Conservation (phyloP, 2,797 vertebrate genomes). For the Trichosurus vulpecula region DNA sequence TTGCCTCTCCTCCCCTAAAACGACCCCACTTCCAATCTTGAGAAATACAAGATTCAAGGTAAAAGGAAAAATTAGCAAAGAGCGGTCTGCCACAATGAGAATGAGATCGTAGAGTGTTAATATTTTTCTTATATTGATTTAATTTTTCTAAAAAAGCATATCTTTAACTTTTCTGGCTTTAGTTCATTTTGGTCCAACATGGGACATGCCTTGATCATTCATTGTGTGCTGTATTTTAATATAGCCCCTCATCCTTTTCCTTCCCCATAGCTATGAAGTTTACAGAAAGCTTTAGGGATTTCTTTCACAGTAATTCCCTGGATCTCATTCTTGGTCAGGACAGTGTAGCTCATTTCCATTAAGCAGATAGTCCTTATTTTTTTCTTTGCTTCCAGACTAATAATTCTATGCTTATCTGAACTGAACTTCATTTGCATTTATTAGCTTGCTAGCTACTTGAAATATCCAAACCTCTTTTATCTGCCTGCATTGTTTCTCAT, state of each 20-base stretch:
- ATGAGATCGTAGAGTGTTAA: slow-evolving; percentile 54
- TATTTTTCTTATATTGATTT: slow-evolving; percentile 22
- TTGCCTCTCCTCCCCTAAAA: not conserved
- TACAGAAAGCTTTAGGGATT: slow-evolving; percentile 84
- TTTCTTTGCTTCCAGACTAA: slow-evolving; percentile 84
- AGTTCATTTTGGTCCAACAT: slow-evolving; percentile 66
- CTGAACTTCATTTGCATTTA: slow-evolving; percentile 87
- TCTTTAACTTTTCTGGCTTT: slow-evolving; percentile 68
- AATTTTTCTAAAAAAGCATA: not conserved
- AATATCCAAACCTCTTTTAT: slow-evolving; percentile 84
- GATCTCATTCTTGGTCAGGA: slow-evolving; percentile 84
- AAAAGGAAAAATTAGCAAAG: slow-evolving; percentile 68
- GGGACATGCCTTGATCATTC: slow-evolving; percentile 65
- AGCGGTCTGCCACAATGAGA: slow-evolving; percentile 49
- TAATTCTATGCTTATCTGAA: slow-evolving; percentile 86
- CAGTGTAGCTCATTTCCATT: slow-evolving; percentile 83
- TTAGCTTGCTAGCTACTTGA: slow-evolving; percentile 85
- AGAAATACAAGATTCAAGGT: slow-evolving; percentile 61
- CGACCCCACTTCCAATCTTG: not conserved
- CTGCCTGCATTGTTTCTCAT: slow-evolving; percentile 82
- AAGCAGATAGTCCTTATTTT: slow-evolving; percentile 83
- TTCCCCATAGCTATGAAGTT: slow-evolving; percentile 78
- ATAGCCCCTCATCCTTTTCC: slow-evolving; percentile 75
- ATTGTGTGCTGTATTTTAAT: slow-evolving; percentile 72
- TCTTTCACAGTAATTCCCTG: slow-evolving; percentile 84